Evolutionary conservation across 1,140 invertebrate species (phyloP), one percentile per base, ranked within the genome.

Genomic region (Pogonus chalceus): DNA sequence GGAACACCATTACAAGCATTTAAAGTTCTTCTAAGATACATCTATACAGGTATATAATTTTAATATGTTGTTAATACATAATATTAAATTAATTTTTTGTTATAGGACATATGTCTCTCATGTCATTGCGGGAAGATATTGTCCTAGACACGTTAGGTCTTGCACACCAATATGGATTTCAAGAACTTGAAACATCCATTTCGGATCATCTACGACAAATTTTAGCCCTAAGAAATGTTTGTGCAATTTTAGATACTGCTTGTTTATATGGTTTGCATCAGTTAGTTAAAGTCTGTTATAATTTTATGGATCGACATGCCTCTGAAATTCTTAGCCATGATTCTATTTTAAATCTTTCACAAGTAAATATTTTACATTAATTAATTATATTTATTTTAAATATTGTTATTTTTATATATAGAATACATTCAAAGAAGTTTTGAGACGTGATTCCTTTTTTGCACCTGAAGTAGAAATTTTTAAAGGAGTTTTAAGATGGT

Each of bases 381-480:
- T 31, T 14, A 31, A 31, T 14, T 31, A 4, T 4, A 7, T 4
- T 31, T 31, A 31, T 31, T 14, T 31, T 43, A 43, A 43, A 12
- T 18, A 16, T 43, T 12, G 18, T 43, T 12, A 10, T 4, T 43
- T 9, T 43, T 9, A 4, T 43, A 4, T 43, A 18, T 43, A 43
- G 37, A 43, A 4, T 4, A 43, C 37, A 43, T 43, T 43, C 9
- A 43, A 43, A 60, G 86, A 91, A 65, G 75, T 98, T n/a, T 77
- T 98, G 31, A 79, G 84, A 48, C 76, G 94, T 49, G 90, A 98
- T 72, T 97, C 94, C 1, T 98, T 98, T 73, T 98, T 90, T 76
- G 93, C 91, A 0, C 82, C 86, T 2, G 96, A 99, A 75, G 88
- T 95, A 21, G 87, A 97, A 62, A 96, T 99, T 57, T 99, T 98